Percentiles rank a stretch among this genome's conserved stretches.
Conservation (phyloP, 2,888 invertebrate species). For the Enoplolaimus lenunculus region DNA sequence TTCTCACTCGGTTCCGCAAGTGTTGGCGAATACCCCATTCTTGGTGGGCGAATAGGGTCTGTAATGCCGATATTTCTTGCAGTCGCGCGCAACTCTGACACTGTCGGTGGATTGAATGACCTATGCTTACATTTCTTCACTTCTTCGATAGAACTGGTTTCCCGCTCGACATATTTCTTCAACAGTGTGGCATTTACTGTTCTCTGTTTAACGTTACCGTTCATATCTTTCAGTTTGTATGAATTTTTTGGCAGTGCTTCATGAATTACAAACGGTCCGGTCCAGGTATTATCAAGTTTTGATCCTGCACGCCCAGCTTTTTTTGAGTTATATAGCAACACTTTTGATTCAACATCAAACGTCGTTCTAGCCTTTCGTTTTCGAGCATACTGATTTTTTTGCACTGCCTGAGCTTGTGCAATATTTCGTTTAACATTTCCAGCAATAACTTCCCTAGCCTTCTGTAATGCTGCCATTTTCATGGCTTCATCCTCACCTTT, state of each 20-base stretch:
- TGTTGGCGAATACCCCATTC: background rate
- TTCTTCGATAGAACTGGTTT: background rate
- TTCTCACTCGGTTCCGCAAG: background rate
- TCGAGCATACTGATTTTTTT: conserved; percentile 8
- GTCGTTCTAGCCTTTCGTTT: background rate
- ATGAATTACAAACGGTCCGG: background rate
- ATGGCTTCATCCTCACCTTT: background rate
- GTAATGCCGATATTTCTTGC: background rate
- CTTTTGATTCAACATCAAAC: background rate
- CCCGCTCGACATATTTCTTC: background rate
- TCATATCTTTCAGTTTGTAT: background rate
- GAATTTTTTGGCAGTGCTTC: background rate
- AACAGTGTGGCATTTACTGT: background rate
- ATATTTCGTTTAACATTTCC: background rate
- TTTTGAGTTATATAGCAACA: conserved; percentile 1
- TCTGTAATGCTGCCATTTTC: background rate
- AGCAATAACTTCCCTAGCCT: background rate
- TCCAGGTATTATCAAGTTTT: background rate
- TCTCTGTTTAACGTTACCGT: background rate
- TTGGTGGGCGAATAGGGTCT: background rate
- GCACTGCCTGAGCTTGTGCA: background rate
- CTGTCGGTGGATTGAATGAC: background rate
- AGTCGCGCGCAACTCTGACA: background rate
- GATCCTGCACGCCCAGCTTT: background rate
- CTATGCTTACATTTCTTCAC: background rate